These are phyloP conservation scores for Athetis lepigone DNA, from an alignment of 2,888 invertebrate species.

Conservation along the genomic window DNA sequence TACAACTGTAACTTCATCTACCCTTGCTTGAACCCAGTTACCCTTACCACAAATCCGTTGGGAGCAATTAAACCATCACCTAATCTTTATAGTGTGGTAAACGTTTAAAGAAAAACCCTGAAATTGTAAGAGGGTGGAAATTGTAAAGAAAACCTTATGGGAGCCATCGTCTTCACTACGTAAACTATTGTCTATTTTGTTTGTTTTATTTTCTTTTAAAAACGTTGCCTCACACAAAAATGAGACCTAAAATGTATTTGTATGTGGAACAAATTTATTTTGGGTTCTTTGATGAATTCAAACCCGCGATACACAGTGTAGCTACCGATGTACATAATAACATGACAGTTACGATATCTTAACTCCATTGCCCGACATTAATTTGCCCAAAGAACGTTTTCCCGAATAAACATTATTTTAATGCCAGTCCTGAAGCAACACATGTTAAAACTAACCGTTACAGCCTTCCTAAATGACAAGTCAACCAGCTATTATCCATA, in stretches of 20 bases:
- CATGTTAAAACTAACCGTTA: neutral
- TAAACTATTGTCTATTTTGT: neutral
- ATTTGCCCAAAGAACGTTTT: too few relatives aligned
- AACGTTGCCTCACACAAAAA: too few relatives aligned
- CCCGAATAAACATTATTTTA: too few relatives aligned
- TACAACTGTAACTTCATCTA: slow-evolving; percentile 28
- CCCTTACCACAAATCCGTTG: slow-evolving; percentile 47
- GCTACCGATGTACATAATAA: too few relatives aligned
- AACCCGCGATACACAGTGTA: too few relatives aligned
- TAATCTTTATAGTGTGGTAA: slow-evolving; percentile 61
- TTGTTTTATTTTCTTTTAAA: slow-evolving; percentile 6
- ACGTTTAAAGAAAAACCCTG: slow-evolving; percentile 51
- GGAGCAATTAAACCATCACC: slow-evolving; percentile 53
- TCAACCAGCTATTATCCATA: slow-evolving; percentile 7
- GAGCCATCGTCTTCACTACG: neutral
- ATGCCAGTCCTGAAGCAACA: neutral
- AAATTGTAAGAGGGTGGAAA: slow-evolving; percentile 29
- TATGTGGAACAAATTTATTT: too few relatives aligned
- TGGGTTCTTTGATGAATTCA: too few relatives aligned
- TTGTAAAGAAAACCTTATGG: neutral
- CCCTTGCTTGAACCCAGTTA: slow-evolving; percentile 34
- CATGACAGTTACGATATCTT: too few relatives aligned
- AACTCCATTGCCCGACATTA: too few relatives aligned
- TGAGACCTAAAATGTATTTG: too few relatives aligned
- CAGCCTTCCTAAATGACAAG: slow-evolving; percentile 20